Conservation (phyloP, 64 coral and sea anemone species). For the Dendronephthya gigantea region DNA sequence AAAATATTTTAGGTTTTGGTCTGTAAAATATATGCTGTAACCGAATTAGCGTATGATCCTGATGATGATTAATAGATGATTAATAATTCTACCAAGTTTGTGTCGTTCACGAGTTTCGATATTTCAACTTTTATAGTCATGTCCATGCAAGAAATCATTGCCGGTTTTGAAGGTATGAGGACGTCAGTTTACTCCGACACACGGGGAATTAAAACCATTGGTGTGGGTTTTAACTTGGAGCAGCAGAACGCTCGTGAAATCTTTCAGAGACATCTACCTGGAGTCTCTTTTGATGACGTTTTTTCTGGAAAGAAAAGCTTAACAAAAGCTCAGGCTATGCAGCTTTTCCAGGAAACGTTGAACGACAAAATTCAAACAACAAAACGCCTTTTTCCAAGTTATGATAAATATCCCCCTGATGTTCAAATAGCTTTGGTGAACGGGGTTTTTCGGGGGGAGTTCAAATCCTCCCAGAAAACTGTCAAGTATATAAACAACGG, state of each 20-base stretch:
- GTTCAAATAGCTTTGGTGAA: neutral
- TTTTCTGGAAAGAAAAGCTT: neutral
- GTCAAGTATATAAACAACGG: neutral
- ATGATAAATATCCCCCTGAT: neutral
- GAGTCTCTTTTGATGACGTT: conserved; percentile 2
- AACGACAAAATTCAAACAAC: neutral
- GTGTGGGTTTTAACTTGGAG: conserved; percentile 3
- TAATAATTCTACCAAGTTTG: no score
- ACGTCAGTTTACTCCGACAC: neutral
- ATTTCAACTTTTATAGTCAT: no score
- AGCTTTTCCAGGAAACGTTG: neutral
- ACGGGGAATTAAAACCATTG: neutral
- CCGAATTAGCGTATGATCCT: no score
- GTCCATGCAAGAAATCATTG: neutral
- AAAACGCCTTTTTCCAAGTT: neutral
- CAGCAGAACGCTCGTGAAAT: neutral
- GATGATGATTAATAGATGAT: no score
- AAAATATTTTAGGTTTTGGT: no score
- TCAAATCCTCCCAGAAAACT: neutral
- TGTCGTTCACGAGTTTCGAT: no score
- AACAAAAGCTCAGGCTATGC: neutral
- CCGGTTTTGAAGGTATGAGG: neutral
- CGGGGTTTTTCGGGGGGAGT: neutral
- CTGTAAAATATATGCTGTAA: no score
- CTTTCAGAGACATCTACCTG: neutral